These are phyloP conservation scores for Drosophila meridionalis DNA, from an alignment of 2,888 invertebrate genomes.

Conservation along the genomic window DNA sequence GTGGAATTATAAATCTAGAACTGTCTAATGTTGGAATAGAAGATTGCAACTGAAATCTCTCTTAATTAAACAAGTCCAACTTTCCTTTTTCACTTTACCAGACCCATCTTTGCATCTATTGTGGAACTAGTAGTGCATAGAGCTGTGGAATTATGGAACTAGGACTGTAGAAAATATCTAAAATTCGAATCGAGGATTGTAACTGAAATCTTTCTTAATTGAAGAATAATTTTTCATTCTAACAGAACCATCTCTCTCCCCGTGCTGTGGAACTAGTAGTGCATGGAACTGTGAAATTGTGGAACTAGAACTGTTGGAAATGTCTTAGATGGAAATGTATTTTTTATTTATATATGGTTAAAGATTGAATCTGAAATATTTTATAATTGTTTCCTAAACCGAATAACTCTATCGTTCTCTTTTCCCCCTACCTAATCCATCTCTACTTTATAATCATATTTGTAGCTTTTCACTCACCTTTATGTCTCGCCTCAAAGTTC, in stretches of 20 bases:
- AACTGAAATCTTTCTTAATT: too few relatives aligned
- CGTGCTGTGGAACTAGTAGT: background rate
- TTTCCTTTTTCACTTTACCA: too few relatives aligned
- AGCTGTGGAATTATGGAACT: background rate
- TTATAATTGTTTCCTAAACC: background rate
- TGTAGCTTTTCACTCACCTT: conserved; percentile 77
- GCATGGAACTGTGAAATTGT: background rate
- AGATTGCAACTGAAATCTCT: too few relatives aligned
- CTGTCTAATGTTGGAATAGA: too few relatives aligned
- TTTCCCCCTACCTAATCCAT: background rate
- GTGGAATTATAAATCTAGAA: background rate
- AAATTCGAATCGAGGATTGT: too few relatives aligned
- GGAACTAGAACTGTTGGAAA: background rate
- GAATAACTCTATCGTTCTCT: background rate
- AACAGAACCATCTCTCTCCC: too few relatives aligned
- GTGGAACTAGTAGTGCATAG: background rate
- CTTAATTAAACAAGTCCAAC: too few relatives aligned
- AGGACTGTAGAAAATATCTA: too few relatives aligned
- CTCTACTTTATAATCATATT: background rate
- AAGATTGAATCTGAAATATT: background rate
- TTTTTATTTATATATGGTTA: background rate
- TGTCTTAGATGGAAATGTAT: background rate
- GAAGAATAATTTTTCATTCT: too few relatives aligned
- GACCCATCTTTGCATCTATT: too few relatives aligned
- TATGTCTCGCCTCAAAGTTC: conserved; percentile 83